phyloP scores from a whole-genome alignment of 1,140 invertebrate species.

The Drosophila arizonae region DNA sequence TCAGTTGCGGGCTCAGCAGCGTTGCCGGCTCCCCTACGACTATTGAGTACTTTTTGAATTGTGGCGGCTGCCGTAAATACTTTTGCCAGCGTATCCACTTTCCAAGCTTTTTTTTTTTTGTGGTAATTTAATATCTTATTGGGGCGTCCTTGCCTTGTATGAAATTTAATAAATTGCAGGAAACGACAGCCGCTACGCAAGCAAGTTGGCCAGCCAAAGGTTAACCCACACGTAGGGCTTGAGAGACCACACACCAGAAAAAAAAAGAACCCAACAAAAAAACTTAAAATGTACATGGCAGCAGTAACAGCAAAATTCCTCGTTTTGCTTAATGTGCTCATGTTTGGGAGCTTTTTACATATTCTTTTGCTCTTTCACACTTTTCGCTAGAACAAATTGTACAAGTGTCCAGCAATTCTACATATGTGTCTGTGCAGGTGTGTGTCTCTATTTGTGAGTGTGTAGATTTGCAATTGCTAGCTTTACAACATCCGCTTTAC shows the following conservation, averaged over 20 bases:
- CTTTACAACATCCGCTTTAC: slow-evolving; percentile 72
- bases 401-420: not conserved
- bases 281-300: not conserved
- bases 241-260: slow-evolving; percentile 37
- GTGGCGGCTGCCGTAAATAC: slow-evolving; percentile 9
- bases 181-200: slow-evolving; percentile 47
- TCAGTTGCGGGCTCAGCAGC: not conserved
- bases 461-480: slow-evolving; percentile 65
- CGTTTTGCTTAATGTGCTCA: slow-evolving; percentile 24
- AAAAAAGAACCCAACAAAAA: not conserved
- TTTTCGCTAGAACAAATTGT: slow-evolving; percentile 58
- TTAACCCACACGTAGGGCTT: slow-evolving; percentile 68
- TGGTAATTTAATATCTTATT: slow-evolving; percentile 53
- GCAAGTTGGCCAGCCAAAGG: slow-evolving; percentile 60
- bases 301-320: slow-evolving; percentile 23
- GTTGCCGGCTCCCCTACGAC: slow-evolving; percentile 5
- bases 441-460: slow-evolving; percentile 4
- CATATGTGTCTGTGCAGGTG: not conserved
- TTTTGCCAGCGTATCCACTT: slow-evolving; percentile 31
- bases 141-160: slow-evolving; percentile 53
- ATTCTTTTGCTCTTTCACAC: not conserved
- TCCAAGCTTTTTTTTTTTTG: slow-evolving; percentile 11
- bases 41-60: slow-evolving; percentile 25
- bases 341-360: slow-evolving; percentile 17
- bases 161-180: slow-evolving; percentile 72